A percentile compares a stretch with the other conserved stretches of the same genome.
Evolutionary conservation across 2,888 invertebrate species (phyloP).

Genomic region (Mallateleia sp.): DNA sequence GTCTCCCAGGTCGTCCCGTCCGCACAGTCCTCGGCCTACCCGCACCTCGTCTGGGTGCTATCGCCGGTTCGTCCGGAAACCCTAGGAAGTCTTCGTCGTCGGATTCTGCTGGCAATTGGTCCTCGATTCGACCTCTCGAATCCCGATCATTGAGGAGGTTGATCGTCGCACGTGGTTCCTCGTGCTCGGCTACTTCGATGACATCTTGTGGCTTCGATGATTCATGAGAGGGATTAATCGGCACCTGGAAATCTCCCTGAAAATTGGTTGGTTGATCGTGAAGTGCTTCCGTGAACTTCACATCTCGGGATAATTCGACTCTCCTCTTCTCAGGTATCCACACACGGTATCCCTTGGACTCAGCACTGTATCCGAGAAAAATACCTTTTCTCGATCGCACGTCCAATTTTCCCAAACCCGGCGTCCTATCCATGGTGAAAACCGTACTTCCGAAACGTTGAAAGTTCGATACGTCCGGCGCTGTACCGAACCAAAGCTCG

Average conservation of each 20-base stretch:
- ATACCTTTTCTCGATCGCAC: slow-evolving; percentile 20
- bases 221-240: not conserved
- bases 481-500: too few species aligned
- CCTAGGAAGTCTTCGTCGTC: too few species aligned
- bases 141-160: not conserved
- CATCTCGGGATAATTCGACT: slow-evolving; percentile 22
- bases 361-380: slow-evolving; percentile 22
- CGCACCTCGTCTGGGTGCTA: too few species aligned
- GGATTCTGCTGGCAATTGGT: too few species aligned
- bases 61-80: too few species aligned
- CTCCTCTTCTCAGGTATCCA: slow-evolving; percentile 21
- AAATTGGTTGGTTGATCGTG: not conserved
- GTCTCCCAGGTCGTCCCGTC: too few species aligned
- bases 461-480: not conserved
- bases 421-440: too few species aligned
- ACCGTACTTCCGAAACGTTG: slow-evolving; percentile 44
- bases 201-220: too few species aligned
- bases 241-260: not conserved
- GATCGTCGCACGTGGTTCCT: not conserved
- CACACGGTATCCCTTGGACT: slow-evolving; percentile 39
- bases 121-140: not conserved
- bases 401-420: slow-evolving; percentile 27
- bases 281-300: slow-evolving; percentile 18
- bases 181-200: not conserved
- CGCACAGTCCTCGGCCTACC: too few species aligned